These are phyloP conservation scores for Dicentrarchus labrax DNA, from an alignment of 2,113 vertebrate species.

Conservation along the genomic window DNA sequence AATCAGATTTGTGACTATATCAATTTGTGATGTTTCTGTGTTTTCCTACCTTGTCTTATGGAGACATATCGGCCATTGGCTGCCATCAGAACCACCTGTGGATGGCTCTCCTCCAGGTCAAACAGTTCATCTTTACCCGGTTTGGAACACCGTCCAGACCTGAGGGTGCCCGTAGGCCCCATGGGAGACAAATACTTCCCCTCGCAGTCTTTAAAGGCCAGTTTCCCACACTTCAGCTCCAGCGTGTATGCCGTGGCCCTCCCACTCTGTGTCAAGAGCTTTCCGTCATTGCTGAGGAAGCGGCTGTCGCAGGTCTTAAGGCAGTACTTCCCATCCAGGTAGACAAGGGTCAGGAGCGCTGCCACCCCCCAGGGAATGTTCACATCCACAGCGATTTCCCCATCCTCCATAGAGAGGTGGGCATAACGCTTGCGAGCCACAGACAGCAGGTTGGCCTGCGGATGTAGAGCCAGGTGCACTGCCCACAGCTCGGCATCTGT, in stretches of 20 bases:
- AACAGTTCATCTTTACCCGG: slow-evolving; percentile 97
- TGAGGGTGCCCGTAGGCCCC: slow-evolving; percentile 92
- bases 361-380: slow-evolving; percentile 96
- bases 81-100: slow-evolving; percentile 93
- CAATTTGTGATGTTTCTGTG: slow-evolving; percentile 9
- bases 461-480: slow-evolving; percentile 94
- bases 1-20: background rate
- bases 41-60: slow-evolving; percentile 91
- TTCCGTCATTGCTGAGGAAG: slow-evolving; percentile 92
- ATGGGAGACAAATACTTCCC: slow-evolving; percentile 94
- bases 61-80: slow-evolving; percentile 93
- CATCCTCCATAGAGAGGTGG: slow-evolving; percentile 90
- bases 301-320: slow-evolving; percentile 92
- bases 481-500: slow-evolving; percentile 93
- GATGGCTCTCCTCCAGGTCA: slow-evolving; percentile 95
- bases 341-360: slow-evolving; percentile 93
- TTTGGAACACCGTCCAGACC: slow-evolving; percentile 93
- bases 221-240: slow-evolving; percentile 93
- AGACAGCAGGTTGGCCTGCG: slow-evolving; percentile 93
- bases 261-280: slow-evolving; percentile 86
- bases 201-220: slow-evolving; percentile 96
- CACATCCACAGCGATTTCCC: slow-evolving; percentile 90
- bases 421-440: slow-evolving; percentile 94
- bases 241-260: slow-evolving; percentile 89
- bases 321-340: slow-evolving; percentile 92